These are phyloP conservation scores for Coecobrya sp. DNA, from an alignment of 2,888 invertebrate genomes.

Conservation along the genomic window DNA sequence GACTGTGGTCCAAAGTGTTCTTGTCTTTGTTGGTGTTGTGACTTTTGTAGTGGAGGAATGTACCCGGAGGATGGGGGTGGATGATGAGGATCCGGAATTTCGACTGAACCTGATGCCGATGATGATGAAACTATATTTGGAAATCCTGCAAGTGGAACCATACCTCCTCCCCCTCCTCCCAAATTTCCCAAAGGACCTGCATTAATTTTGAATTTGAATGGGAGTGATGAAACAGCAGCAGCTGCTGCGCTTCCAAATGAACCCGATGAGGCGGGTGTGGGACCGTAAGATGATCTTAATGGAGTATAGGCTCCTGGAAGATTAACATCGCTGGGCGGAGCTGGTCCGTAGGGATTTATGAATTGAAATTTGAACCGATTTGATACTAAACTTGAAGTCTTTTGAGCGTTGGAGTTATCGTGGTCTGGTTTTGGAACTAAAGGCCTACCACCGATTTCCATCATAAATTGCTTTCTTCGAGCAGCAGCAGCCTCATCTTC, in stretches of 20 bases:
- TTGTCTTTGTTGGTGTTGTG: conserved; percentile 43
- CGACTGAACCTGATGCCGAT: conserved; percentile 44
- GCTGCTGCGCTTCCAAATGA: neutral
- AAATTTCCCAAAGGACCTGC: conserved; percentile 62
- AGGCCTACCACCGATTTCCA: conserved; percentile 81
- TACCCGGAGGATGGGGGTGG: conserved; percentile 43
- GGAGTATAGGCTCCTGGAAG: conserved; percentile 9
- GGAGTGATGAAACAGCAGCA: conserved; percentile 16
- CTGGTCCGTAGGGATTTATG: conserved; percentile 74
- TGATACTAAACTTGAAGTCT: conserved; percentile 35
- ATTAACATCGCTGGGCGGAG: conserved; percentile 39
- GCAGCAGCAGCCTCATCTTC: conserved; percentile 51
- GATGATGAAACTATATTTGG: conserved; percentile 12
- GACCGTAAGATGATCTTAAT: neutral
- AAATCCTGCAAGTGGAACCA: conserved; percentile 35
- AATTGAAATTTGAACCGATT: conserved; percentile 80
- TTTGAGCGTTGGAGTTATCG: conserved; percentile 48
- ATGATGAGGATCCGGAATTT: conserved; percentile 61
- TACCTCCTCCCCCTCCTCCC: conserved; percentile 63
- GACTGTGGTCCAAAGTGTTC: neutral
- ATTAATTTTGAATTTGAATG: conserved; percentile 62
- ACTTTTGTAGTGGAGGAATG: conserved; percentile 23
- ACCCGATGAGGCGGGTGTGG: neutral
- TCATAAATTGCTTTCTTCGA: conserved; percentile 62
- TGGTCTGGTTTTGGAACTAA: conserved; percentile 77